These are phyloP conservation scores for Sipunculus nudus DNA, from an alignment of 2,888 invertebrate species.

Conservation along the genomic window DNA sequence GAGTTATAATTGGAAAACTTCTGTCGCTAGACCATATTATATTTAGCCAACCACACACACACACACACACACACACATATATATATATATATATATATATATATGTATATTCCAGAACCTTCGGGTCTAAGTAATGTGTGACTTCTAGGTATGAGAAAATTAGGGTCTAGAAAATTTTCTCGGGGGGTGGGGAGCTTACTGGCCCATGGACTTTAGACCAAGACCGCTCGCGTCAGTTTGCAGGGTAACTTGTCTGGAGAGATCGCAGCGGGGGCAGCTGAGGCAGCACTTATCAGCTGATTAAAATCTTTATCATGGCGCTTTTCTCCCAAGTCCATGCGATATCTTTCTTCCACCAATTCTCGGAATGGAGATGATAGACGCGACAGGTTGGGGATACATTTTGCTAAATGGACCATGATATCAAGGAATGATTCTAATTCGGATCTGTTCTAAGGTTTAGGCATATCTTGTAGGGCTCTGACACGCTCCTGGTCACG, in stretches of 20 bases:
- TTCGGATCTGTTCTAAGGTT: constrained; percentile 6
- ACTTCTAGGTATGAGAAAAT: no score
- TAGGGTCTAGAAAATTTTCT: no score
- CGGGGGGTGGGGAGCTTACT: no score
- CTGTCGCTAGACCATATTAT: no score
- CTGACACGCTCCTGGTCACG: constrained; percentile 27
- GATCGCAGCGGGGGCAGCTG: not conserved
- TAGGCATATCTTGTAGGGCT: constrained; percentile 26
- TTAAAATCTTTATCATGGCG: not conserved
- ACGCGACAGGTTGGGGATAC: constrained; percentile 34
- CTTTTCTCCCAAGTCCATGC: not conserved
- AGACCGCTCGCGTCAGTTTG: not conserved
- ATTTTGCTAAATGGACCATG: constrained; percentile 36
- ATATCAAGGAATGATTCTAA: constrained; percentile 24
- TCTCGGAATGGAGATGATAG: constrained; percentile 14
- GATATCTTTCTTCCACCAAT: not conserved
- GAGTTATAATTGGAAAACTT: no score
- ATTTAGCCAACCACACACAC: no score
- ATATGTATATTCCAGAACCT: no score
- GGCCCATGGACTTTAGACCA: no score
- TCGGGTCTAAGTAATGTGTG: no score
- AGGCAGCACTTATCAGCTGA: not conserved
- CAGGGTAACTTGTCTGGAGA: not conserved
- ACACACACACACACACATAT: no score
- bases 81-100: no score